Conservation (phyloP, 2,113 vertebrate genomes). For the Otocyon megalotis region DNA sequence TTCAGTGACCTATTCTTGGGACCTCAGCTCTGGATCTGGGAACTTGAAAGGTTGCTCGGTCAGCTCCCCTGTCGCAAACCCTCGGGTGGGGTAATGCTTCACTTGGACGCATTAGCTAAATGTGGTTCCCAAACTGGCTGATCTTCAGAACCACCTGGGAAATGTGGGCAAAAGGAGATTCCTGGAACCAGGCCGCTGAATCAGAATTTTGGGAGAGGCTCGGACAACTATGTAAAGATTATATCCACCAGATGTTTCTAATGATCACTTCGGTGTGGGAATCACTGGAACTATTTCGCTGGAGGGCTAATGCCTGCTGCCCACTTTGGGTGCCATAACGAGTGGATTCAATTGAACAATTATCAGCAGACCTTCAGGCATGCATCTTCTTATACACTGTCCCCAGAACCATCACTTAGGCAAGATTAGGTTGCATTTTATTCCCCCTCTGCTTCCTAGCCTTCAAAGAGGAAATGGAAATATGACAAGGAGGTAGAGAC, state of each 20-base stretch:
- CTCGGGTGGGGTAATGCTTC: too few relatives aligned
- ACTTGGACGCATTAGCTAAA: neutral
- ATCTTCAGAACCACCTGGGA: neutral
- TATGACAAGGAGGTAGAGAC: neutral
- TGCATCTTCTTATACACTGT: neutral
- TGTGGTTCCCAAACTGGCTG: neutral
- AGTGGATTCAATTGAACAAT: neutral
- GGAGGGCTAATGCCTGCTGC: neutral
- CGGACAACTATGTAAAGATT: neutral
- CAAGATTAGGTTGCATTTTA: neutral
- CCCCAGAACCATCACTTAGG: neutral
- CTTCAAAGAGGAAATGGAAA: constrained; percentile 31
- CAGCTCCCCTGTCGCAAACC: neutral
- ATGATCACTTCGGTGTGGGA: neutral
- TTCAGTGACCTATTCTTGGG: neutral
- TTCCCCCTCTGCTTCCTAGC: neutral
- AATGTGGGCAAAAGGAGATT: neutral
- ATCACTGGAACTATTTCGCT: neutral
- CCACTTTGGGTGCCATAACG: accelerated
- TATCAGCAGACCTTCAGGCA: neutral
- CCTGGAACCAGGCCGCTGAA: neutral
- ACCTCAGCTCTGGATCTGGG: neutral
- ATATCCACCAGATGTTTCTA: neutral
- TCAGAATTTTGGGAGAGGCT: neutral
- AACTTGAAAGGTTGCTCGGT: neutral